phyloP scores from a whole-genome alignment of 2,888 invertebrate genomes.

The Portevinia maculata region DNA sequence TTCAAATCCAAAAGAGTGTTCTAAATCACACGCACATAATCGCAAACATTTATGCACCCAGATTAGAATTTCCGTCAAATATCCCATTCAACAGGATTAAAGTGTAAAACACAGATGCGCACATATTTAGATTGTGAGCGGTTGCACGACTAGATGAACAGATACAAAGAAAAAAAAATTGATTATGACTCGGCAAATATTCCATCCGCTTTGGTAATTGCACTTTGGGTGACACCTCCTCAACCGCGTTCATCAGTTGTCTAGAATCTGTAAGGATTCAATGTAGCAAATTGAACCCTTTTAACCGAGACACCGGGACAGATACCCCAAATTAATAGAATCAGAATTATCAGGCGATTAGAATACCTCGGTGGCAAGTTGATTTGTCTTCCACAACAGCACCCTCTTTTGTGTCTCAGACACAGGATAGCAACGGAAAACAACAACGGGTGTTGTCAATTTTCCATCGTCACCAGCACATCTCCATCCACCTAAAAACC shows the following conservation, averaged over 20 bases:
- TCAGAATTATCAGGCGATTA: conserved; percentile 73
- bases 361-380: conserved; percentile 62
- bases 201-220: conserved; percentile 51
- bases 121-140: conserved; percentile 15
- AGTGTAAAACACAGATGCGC: conserved; percentile 72
- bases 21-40: conserved; percentile 78
- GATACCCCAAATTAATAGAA: conserved; percentile 72
- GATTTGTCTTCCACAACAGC: conserved; percentile 7
- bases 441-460: conserved; percentile 56
- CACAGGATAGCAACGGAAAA: not conserved
- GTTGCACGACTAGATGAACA: conserved; percentile 1
- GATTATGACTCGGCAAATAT: conserved; percentile 70
- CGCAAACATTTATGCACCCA: conserved; percentile 81
- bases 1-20: conserved; percentile 20
- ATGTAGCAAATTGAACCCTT: conserved; percentile 67
- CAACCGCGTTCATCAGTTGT: conserved; percentile 46
- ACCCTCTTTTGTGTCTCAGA: conserved; percentile 17
- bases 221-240: conserved; percentile 61
- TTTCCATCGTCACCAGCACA: conserved; percentile 21
- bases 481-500: conserved; percentile 18
- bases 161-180: conserved; percentile 39
- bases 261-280: conserved; percentile 31
- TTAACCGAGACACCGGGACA: conserved; percentile 33
- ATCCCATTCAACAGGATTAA: conserved; percentile 70
- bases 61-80: conserved; percentile 69